Base-by-base conservation (phyloP, 2,797 vertebrate genomes). In the Chloroceryle amazona region DNA sequence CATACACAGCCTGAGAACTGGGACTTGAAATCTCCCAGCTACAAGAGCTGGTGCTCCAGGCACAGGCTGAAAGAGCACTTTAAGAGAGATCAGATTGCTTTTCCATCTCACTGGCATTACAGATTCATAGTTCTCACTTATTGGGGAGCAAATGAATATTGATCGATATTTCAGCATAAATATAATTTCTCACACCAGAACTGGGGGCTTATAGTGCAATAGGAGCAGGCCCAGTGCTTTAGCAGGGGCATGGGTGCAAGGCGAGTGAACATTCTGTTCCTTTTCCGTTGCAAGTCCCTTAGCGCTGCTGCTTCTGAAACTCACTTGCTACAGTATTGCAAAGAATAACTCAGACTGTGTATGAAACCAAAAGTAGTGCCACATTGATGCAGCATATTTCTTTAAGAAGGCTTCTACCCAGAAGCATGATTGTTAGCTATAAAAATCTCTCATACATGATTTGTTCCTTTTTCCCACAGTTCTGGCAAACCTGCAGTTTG, bases 301-400 rank as follows among this genome's bases (percentile, higher is more conserved):
- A 88, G 55, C 0, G 0, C 70, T 62, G 79, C 66, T 84, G 60
- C 74, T 94, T 67, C 85, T 74, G 88, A 74, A 95, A 94, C 55
- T 44, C 37, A 66, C 6, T 35, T 73, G 55, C 79, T 80, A 8
- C 9, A 28, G 37, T 14, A 47, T 20, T 52, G 87, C 89, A 91
- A 71, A 78, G 65, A 87, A 17, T 39, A 90, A 71, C 73, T 86
- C 66, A 35, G 49, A 86, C 42, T 1, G 5, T 63, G 26, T 46
- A 35, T 11, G 81, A 93, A 95, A 96, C 82, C 55, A 95, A 57
- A 96, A 96, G 63, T 61, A 42, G 63, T 42, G 73, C 66, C 44
- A 82, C 41, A 84, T 2, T 84, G 25, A 80, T 4, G 2, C 26
- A 21, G 57, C 11, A 1, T 35, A 47, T 44, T 85, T 67, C 46